Evolutionary conservation across 2,888 invertebrate genomes (phyloP).

Genomic region (Malthinus flaveolus): DNA sequence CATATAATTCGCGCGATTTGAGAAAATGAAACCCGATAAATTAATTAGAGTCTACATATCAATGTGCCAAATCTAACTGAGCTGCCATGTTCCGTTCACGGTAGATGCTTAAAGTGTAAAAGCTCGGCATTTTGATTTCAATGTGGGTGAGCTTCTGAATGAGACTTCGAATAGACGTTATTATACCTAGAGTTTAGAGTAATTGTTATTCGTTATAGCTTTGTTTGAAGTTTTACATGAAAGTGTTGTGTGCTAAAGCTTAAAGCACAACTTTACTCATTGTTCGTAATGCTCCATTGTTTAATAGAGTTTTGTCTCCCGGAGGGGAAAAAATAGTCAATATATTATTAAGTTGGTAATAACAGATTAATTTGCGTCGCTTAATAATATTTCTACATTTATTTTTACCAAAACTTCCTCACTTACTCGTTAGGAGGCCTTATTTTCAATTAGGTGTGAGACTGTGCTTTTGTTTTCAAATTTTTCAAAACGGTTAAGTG

Average conservation of each 20-base stretch:
- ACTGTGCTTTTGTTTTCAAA: too few species aligned
- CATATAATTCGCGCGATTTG: slow-evolving; percentile 26
- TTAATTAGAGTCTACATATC: slow-evolving; percentile 47
- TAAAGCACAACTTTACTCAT: slow-evolving; percentile 20
- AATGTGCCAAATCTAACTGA: slow-evolving; percentile 40
- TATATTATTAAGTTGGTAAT: slow-evolving; percentile 16
- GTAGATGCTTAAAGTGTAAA: slow-evolving; percentile 24
- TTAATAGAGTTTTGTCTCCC: slow-evolving; percentile 5
- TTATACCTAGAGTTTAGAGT: slow-evolving; percentile 20
- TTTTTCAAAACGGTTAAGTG: too few species aligned
- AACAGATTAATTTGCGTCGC: background rate
- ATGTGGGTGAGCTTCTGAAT: slow-evolving; percentile 28
- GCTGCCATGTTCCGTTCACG: slow-evolving; percentile 32
- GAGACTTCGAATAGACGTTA: slow-evolving; percentile 18
- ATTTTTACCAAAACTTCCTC: too few species aligned
- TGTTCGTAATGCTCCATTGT: slow-evolving; percentile 23
- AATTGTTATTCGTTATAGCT: slow-evolving; percentile 26
- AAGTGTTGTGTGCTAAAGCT: slow-evolving; percentile 19
- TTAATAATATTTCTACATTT: too few species aligned
- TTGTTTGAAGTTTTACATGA: slow-evolving; percentile 26
- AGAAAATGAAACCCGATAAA: slow-evolving; percentile 49
- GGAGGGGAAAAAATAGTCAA: slow-evolving; percentile 9
- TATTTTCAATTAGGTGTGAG: too few species aligned
- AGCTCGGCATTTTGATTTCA: slow-evolving; percentile 16
- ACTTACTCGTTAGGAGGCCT: too few species aligned